Evolutionary conservation across 2,888 invertebrate species (phyloP), one percentile per base, ranked within the genome.

Genomic region (Carterocephalus palaemon): DNA sequence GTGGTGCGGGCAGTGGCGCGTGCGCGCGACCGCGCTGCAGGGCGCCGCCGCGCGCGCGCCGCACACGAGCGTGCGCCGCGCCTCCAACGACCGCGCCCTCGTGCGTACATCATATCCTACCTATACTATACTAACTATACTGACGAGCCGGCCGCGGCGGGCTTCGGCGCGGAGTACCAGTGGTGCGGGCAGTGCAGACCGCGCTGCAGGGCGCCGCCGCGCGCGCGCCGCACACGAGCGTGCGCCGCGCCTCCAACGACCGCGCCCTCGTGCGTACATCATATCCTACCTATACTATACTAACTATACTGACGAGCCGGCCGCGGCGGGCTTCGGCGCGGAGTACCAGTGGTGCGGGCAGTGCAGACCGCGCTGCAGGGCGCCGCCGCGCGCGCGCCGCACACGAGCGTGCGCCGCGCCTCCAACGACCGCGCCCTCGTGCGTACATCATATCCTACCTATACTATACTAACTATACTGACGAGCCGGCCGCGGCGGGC

Each of bases 341-440:
- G 96, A 96, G 67, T 97, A 97, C 75, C 93, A 94, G 67, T 97
- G 97, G 97, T 95, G 96, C 16, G 96, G 96, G 0, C 93, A 96
- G 72, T 93, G 94, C 92, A 92, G 0, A 89, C 92, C 0, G 92
- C 92, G 2, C 77, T 95, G 52, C 88, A 94, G 34, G 88, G 90
- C 52, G 26, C 55, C 0, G 68, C 62, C 1, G 63, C 68, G 0
- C 47, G 81, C 1, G 37, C 60, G 10, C 1, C 78, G 67, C 2
- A n/a, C n/a, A n/a, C 70, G 1, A 55, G 64, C 39, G 72, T 77
- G 12, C 51, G 86, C 0, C 52, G 83, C 0, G 76, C 65, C 1
- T 76, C 76, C 15, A 70, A 69, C 36, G 85, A 87, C 37, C 73
- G 64, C 6, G 79, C 82, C 0, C 59, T 84, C 62, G 85, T 78